Percentiles rank a stretch among this genome's conserved stretches.
Conservation (phyloP, 2,113 vertebrate species). For the Calidris pugnax region DNA sequence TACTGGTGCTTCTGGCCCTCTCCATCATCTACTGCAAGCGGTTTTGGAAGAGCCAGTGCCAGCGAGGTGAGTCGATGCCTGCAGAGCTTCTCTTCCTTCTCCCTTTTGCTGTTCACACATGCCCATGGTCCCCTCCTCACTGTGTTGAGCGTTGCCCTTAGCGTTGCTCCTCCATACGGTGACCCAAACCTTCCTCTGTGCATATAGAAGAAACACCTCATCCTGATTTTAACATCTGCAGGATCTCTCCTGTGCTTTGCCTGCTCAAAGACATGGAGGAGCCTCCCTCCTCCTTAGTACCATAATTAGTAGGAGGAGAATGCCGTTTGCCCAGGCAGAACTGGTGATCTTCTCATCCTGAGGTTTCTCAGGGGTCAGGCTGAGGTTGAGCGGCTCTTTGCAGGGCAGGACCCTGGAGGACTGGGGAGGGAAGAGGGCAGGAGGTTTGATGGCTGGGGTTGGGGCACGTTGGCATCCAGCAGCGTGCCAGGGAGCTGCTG, state of each 20-base stretch:
- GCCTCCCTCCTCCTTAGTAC: background rate
- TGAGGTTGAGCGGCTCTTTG: background rate
- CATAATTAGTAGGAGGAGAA: background rate
- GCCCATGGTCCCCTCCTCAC: rapidly evolving
- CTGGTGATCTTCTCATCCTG: background rate
- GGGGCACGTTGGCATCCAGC: background rate
- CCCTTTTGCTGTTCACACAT: background rate
- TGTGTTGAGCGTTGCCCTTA: background rate
- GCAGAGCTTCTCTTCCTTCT: background rate
- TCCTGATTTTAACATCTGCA: background rate
- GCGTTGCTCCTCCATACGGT: background rate
- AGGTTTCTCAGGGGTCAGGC: background rate
- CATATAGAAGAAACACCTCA: background rate
- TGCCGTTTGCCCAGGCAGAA: background rate
- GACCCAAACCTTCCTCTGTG: background rate
- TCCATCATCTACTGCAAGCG: conserved; percentile 78
- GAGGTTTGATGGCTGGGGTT: background rate
- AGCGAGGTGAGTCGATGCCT: conserved; percentile 57
- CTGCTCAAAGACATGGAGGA: background rate
- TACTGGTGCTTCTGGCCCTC: conserved; percentile 73
- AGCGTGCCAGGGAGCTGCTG: background rate
- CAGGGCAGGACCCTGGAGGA: background rate
- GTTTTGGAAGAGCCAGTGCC: conserved; percentile 76
- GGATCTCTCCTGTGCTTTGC: background rate
- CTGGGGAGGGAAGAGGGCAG: background rate